Evolutionary conservation across 1,140 invertebrate genomes (phyloP), one percentile per base, ranked within the genome.

Genomic region (Procambarus clarkii): DNA sequence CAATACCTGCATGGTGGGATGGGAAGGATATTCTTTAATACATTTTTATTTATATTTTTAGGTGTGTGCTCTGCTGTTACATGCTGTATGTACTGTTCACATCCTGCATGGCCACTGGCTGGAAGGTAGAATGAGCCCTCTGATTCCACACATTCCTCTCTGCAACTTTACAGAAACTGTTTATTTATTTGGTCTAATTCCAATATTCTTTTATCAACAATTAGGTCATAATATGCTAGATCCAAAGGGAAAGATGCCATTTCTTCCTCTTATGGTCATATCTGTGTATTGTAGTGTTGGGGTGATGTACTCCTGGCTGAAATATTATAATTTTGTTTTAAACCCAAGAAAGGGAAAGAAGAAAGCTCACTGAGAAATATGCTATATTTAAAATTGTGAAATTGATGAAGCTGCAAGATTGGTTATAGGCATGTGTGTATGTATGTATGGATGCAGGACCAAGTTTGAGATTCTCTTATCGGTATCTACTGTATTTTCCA

Each of bases 221-320:
- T 7, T 88, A 24, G 86, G 86, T 18, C 86, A 84, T 34, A 60
- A 64, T 45, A 45, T 83, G 45, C 64, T 88, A 11, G 91, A 86
- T n/a, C 77, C 78, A 24, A 50, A 84, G 11, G 76, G 60, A 45
- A 77, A 48, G n/a, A 77, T 92, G 81, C 93, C 93, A 15, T 93
- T 93, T 74, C 50, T 93, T 24, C 93, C 93, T 9, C 86, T 93
- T 50, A 91, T 93, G 92, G n/a, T 92, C 5, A 92, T 86, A 50
- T 93, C 93, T 7, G 80, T 92, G 24, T 92, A 92, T 69, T 93
- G 93, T 79, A 86, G 77, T 71, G 2, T 92, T 9, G 93, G 93
- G 8, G 87, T 92, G 45, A 69, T 76, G 7, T 88, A 84, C 18
- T 60, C 79, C 50, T 92, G 92, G 92, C 4, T 85, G 54, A 91